These are phyloP conservation scores for Acinonyx jubatus DNA, from an alignment of 2,113 vertebrate genomes.

Conservation along the genomic window DNA sequence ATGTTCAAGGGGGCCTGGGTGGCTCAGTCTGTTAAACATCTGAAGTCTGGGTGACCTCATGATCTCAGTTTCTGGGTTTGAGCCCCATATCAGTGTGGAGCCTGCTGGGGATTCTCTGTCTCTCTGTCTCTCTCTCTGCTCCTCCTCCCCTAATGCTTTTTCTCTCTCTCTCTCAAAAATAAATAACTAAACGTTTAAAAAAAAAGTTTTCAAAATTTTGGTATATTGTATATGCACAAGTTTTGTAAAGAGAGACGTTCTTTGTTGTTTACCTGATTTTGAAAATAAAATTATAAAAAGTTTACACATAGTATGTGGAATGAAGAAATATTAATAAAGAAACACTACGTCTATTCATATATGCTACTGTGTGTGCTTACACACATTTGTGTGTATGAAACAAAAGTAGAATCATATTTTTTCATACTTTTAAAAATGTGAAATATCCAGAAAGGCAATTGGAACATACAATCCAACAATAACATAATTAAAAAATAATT, in stretches of 20 bases:
- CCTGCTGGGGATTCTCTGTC: too few species aligned
- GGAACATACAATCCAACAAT: not conserved
- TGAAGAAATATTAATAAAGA: not conserved
- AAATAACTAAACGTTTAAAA: too few species aligned
- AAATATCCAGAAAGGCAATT: not conserved
- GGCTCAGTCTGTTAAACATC: too few species aligned
- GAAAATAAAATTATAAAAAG: not conserved
- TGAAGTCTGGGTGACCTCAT: too few species aligned
- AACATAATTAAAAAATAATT: not conserved
- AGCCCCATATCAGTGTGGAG: too few species aligned
- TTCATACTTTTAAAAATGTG: not conserved
- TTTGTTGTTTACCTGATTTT: not conserved
- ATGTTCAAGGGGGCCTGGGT: not conserved
- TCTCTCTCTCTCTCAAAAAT: too few species aligned
- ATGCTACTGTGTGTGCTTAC: not conserved
- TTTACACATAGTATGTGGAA: not conserved
- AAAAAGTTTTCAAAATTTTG: not conserved
- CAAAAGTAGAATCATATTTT: not conserved
- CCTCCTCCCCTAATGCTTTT: too few species aligned
- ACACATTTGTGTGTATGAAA: not conserved
- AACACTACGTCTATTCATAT: not conserved
- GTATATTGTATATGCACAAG: not conserved
- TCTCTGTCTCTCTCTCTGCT: too few species aligned
- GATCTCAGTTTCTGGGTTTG: too few species aligned
- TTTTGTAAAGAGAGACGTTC: not conserved